Evolutionary conservation across 2,797 vertebrate genomes (phyloP), one percentile per base, ranked within the genome.

Genomic region (Setipinna tenuifilis): DNA sequence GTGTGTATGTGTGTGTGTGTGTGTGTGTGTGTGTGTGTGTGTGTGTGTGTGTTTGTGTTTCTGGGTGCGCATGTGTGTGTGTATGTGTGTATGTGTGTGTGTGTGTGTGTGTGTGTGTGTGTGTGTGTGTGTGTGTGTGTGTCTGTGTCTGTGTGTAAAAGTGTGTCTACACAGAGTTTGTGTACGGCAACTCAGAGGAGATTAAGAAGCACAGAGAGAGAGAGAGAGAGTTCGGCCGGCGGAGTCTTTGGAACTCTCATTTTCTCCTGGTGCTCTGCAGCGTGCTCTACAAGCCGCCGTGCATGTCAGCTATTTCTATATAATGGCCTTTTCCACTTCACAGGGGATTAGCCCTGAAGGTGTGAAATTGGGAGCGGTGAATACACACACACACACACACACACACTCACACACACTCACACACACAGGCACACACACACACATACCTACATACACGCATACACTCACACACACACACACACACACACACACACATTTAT

Each of bases 261-360:
- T 82, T 61, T 82, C 65, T 19, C 81, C 59, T 57, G 28, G 41
- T 81, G 85, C 83, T 84, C 68, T 81, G 84, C 83, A 62, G 16
- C 71, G 84, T 85, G 83, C 90, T 85, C 87, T 85, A 90, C 88
- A 90, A 93, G 90, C 91, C 87, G 86, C 88, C 89, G 90, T 87
- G 91, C 90, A 88, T 83, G 91, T 94, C 93, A 93, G 93, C 91
- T 89, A 88, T 92, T 94, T 93, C 91, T 93, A 90, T 91, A 94
- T 93, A 92, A 92, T 91, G 90, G 87, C 90, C 91, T 94, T 94
- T 94, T 93, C 91, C 93, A 91, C 93, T 92, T 94, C 91, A 91
- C 91, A 91, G 89, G 91, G 94, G 90, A 94, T 95, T 92, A 94
- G 94, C 91, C 90, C 92, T 89, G 89, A 89, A 89, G 92, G 92